Evolutionary conservation across 2,797 vertebrate species (phyloP).

Genomic region (Benthosema pterotum): DNA sequence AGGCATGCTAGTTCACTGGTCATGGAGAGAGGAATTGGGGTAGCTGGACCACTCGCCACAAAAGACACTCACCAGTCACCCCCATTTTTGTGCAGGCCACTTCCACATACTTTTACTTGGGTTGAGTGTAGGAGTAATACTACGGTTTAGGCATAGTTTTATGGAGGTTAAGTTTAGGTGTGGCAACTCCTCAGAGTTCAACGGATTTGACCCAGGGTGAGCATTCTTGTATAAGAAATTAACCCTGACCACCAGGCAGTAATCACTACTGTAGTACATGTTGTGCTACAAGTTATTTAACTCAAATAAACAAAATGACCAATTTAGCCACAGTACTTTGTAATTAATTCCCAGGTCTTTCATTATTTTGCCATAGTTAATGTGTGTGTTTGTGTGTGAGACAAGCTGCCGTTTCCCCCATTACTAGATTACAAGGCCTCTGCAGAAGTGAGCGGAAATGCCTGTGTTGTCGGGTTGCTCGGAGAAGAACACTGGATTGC

Average conservation of each 20-base stretch:
- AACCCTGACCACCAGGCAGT: neutral
- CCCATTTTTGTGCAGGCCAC: too few species aligned
- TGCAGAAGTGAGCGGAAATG: conserved; percentile 68
- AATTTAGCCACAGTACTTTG: neutral
- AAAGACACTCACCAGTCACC: too few species aligned
- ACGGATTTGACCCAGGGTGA: too few species aligned
- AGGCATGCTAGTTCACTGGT: neutral
- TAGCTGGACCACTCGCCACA: too few species aligned
- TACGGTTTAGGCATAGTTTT: too few species aligned
- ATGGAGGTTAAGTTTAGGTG: too few species aligned
- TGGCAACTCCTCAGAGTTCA: too few species aligned
- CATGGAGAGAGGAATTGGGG: neutral
- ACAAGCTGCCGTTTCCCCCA: conserved; percentile 9
- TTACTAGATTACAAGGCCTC: conserved; percentile 40
- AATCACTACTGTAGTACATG: too few species aligned
- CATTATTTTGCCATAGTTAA: conserved; percentile 3
- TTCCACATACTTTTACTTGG: too few species aligned
- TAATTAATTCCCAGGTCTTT: neutral
- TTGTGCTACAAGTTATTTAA: neutral
- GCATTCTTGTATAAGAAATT: too few species aligned
- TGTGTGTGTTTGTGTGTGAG: neutral
- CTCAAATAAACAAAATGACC: neutral
- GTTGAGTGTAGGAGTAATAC: too few species aligned
- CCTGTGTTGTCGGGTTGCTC: conserved; percentile 67
- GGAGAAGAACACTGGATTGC: conserved; percentile 69